Conservation (phyloP, 2,113 vertebrate genomes). For the Brienomyrus brachyistius region DNA sequence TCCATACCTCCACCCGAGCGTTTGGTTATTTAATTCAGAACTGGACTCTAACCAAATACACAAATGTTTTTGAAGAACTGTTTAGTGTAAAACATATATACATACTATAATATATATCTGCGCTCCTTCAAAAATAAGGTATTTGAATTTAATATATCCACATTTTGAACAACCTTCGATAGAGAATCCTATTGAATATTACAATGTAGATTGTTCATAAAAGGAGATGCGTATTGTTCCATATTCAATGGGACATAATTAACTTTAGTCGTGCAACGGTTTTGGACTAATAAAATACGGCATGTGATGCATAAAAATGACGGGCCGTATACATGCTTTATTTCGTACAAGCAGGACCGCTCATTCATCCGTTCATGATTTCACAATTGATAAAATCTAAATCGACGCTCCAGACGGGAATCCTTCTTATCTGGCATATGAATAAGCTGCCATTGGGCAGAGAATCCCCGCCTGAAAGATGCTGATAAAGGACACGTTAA, state of each 20-base stretch:
- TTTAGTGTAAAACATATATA: neutral
- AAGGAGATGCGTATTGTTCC: conserved; percentile 19
- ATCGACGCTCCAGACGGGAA: conserved; percentile 5
- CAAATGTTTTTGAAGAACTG: neutral
- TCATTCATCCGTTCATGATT: conserved; percentile 16
- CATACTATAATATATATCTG: neutral
- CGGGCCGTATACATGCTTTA: neutral
- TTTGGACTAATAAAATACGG: conserved; percentile 19
- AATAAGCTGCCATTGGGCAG: neutral
- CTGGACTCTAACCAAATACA: neutral
- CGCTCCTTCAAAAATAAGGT: neutral
- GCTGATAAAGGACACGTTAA: conserved; percentile 5
- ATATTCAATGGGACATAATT: conserved; percentile 23
- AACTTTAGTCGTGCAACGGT: conserved; percentile 6
- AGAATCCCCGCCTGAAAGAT: conserved; percentile 1
- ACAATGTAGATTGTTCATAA: neutral
- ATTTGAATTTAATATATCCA: conserved; percentile 5
- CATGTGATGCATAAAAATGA: conserved; percentile 13
- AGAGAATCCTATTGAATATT: conserved; percentile 4
- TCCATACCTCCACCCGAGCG: neutral
- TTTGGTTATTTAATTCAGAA: neutral
- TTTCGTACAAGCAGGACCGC: neutral
- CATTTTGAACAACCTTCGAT: neutral
- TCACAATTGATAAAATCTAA: conserved; percentile 21
- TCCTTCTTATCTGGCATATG: conserved; percentile 15